These are phyloP conservation scores for Myotis brandtii DNA, from an alignment of 2,113 vertebrate genomes.

Conservation along the genomic window DNA sequence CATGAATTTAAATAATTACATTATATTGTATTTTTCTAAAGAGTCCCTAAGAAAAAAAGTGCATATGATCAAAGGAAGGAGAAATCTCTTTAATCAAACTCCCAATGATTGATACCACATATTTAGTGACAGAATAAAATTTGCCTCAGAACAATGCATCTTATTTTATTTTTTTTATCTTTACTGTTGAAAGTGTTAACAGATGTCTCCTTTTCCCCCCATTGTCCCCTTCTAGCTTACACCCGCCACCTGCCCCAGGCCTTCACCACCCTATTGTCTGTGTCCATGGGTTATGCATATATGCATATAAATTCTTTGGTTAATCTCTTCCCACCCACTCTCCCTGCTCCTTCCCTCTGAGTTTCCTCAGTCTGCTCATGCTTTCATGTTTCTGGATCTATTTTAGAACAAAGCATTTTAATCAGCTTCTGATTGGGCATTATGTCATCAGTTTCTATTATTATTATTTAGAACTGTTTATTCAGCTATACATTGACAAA, in stretches of 20 bases:
- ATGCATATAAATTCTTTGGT: too few species aligned
- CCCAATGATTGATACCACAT: neutral
- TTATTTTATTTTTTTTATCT: neutral
- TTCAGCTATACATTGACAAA: neutral
- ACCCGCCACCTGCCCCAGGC: too few species aligned
- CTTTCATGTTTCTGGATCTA: too few species aligned
- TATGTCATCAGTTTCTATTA: constrained; percentile 2
- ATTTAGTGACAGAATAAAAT: neutral
- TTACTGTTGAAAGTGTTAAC: neutral
- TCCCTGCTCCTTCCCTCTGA: too few species aligned
- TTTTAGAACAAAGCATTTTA: neutral
- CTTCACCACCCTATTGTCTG: too few species aligned
- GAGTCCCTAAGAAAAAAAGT: constrained; percentile 4
- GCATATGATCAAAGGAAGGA: neutral
- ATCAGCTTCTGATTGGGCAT: neutral
- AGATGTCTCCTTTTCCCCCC: too few species aligned
- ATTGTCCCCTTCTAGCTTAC: too few species aligned
- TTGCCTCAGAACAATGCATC: neutral
- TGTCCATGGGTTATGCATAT: too few species aligned
- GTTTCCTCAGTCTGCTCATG: too few species aligned
- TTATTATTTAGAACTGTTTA: constrained; percentile 8
- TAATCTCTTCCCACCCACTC: too few species aligned
- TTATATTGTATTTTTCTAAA: neutral
- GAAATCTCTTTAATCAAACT: constrained; percentile 32
- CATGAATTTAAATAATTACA: neutral